Conservation (phyloP, 37 sponge, comb jelly and placozoan species). For the Beroe forskalii region DNA sequence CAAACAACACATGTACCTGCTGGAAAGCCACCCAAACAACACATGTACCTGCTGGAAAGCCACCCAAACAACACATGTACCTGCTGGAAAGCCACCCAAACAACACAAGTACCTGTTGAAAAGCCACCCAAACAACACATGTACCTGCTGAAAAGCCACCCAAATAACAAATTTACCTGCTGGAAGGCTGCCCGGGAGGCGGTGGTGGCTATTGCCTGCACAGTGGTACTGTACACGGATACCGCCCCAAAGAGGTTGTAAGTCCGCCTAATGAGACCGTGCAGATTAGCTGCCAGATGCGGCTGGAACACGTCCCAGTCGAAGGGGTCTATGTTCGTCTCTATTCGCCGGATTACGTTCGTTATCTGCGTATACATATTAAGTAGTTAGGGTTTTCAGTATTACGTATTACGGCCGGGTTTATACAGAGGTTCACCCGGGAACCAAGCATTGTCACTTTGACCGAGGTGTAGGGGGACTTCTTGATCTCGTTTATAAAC, state of each 20-base stretch:
- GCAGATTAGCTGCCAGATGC: conserved; percentile 24
- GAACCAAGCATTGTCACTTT: conserved; percentile 85
- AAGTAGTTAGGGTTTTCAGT: no score
- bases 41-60: no score
- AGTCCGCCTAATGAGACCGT: conserved; percentile 26
- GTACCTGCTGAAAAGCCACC: no score
- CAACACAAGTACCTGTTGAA: no score
- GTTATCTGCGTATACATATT: no score
- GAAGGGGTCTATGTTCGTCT: conserved; percentile 61
- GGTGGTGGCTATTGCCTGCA: conserved; percentile 28
- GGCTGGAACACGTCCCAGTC: conserved; percentile 65
- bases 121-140: no score
- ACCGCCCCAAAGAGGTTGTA: conserved; percentile 51
- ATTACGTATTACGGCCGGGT: conserved; percentile 86
- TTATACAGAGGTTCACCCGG: conserved; percentile 86
- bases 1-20: no score
- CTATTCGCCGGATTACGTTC: background rate
- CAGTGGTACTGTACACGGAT: conserved; percentile 34
- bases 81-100: no score
- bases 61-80: no score
- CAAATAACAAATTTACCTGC: no score
- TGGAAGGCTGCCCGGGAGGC: conserved; percentile 27
- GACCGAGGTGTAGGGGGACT: conserved; percentile 77
- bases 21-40: no score
- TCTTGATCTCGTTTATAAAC: conserved; percentile 91